Percentiles rank a stretch among this genome's conserved stretches.
phyloP scores from a whole-genome alignment of 2,888 invertebrate species.

The Caprella mutica region DNA sequence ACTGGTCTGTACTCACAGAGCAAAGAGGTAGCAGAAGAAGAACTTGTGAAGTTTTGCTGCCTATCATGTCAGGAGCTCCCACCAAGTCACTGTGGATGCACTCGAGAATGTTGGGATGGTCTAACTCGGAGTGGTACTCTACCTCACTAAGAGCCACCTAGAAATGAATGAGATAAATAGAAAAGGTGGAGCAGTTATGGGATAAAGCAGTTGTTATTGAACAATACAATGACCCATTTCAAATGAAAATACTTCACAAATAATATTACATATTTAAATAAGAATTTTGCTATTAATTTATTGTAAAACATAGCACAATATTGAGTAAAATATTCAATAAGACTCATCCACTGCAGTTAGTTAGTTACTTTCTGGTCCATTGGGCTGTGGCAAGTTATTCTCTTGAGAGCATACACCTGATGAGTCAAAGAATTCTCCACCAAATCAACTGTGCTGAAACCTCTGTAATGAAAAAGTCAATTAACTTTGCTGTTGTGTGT shows the following conservation, averaged over 20 bases:
- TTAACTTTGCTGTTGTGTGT: no score
- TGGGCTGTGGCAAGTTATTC: slow-evolving; percentile 64
- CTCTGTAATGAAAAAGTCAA: slow-evolving; percentile 47
- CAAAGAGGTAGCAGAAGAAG: slow-evolving; percentile 64
- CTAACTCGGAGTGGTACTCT: slow-evolving; percentile 56
- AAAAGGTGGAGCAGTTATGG: no score
- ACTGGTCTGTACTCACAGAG: slow-evolving; percentile 47
- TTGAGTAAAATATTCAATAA: background rate
- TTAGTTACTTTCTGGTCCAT: slow-evolving; percentile 52
- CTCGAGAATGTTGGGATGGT: slow-evolving; percentile 61
- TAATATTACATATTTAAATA: background rate
- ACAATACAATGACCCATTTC: background rate
- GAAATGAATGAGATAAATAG: background rate
- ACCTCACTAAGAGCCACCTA: slow-evolving; percentile 57
- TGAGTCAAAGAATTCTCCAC: slow-evolving; percentile 56
- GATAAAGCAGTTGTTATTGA: background rate
- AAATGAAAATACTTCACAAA: background rate
- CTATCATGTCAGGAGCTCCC: slow-evolving; percentile 43
- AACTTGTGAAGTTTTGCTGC: slow-evolving; percentile 52
- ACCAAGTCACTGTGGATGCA: slow-evolving; percentile 56
- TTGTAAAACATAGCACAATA: background rate
- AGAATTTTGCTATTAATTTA: background rate
- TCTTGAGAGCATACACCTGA: slow-evolving; percentile 61
- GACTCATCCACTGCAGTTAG: background rate
- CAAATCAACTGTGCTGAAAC: slow-evolving; percentile 67